phyloP scores from a whole-genome alignment of 2,888 invertebrate genomes.

The Anthophora plumipes region DNA sequence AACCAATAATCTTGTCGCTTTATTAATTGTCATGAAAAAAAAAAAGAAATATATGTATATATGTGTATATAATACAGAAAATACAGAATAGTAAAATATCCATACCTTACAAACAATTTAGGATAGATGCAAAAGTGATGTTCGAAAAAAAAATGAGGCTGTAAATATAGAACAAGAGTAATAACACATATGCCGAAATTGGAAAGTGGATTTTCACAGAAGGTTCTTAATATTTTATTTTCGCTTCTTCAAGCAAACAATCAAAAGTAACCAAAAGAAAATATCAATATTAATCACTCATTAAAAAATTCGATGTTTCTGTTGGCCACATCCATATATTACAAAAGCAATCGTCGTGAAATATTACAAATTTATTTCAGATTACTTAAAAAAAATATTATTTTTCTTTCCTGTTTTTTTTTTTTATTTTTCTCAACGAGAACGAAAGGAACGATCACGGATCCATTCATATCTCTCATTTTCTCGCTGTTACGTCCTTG shows the following conservation, averaged over 20 bases:
- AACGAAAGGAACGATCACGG: conserved; percentile 61
- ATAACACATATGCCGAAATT: conserved; percentile 27
- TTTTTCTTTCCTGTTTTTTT: conserved; percentile 11
- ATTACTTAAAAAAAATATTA: conserved; percentile 24
- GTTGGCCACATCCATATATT: conserved; percentile 28
- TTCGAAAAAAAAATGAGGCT: conserved; percentile 35
- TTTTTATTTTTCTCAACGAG: conserved; percentile 12
- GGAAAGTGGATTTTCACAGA: conserved; percentile 21
- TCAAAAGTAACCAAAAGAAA: conserved; percentile 12
- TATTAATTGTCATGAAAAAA: conserved; percentile 68
- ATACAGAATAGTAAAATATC: conserved; percentile 62
- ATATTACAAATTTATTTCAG: conserved; percentile 8
- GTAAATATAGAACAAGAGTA: conserved; percentile 40
- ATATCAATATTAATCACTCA: conserved; percentile 30
- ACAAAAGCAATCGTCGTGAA: conserved; percentile 17
- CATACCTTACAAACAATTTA: conserved; percentile 61
- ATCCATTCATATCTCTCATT: conserved; percentile 47
- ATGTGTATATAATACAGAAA: conserved; percentile 55
- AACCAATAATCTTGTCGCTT: conserved; percentile 63
- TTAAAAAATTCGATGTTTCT: conserved; percentile 30
- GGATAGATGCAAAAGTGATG: conserved; percentile 37
- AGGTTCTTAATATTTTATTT: conserved; percentile 41
- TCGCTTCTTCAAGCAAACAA: not conserved
- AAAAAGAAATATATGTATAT: conserved; percentile 18
- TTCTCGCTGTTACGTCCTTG: conserved; percentile 29